These are phyloP conservation scores for Aplocera efformata DNA, from an alignment of 2,888 invertebrate genomes.

Conservation along the genomic window DNA sequence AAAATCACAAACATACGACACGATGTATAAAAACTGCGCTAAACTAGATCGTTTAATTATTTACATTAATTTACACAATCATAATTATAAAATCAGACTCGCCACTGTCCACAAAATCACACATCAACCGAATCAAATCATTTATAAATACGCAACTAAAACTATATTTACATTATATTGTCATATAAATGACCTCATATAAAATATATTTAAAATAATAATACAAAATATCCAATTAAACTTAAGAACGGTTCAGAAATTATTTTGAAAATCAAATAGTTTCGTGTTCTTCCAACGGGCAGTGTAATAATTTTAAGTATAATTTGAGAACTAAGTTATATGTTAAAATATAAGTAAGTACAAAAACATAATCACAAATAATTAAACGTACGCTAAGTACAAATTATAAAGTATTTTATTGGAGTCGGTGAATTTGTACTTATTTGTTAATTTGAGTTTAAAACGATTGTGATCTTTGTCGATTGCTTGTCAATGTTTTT, in stretches of 20 bases:
- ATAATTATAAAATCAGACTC: slow-evolving; percentile 35
- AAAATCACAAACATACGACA: slow-evolving; percentile 57
- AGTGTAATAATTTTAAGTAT: slow-evolving; percentile 43
- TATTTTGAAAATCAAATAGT: slow-evolving; percentile 41
- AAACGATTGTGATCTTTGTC: slow-evolving; percentile 9
- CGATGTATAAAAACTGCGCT: slow-evolving; percentile 25
- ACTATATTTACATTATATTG: slow-evolving; percentile 68
- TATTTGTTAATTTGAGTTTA: slow-evolving; percentile 12
- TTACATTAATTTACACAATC: slow-evolving; percentile 56
- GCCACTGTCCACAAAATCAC: slow-evolving; percentile 39
- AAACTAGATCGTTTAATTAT: slow-evolving; percentile 33
- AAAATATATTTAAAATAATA: slow-evolving; percentile 40
- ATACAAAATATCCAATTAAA: slow-evolving; percentile 49
- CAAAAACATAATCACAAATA: slow-evolving; percentile 26
- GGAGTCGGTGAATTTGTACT: slow-evolving; percentile 21
- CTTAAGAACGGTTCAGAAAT: slow-evolving; percentile 39
- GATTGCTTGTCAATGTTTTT: slow-evolving; percentile 16
- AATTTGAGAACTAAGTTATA: slow-evolving; percentile 17
- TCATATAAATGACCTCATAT: slow-evolving; percentile 49
- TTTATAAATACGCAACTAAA: slow-evolving; percentile 55
- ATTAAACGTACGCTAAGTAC: slow-evolving; percentile 22
- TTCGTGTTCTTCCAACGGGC: slow-evolving; percentile 47
- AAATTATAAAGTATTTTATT: slow-evolving; percentile 10
- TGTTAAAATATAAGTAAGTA: slow-evolving; percentile 20
- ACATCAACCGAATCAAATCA: slow-evolving; percentile 44